Conservation (phyloP, 2,888 invertebrate genomes). For the Zhengitettix transpicula region DNA sequence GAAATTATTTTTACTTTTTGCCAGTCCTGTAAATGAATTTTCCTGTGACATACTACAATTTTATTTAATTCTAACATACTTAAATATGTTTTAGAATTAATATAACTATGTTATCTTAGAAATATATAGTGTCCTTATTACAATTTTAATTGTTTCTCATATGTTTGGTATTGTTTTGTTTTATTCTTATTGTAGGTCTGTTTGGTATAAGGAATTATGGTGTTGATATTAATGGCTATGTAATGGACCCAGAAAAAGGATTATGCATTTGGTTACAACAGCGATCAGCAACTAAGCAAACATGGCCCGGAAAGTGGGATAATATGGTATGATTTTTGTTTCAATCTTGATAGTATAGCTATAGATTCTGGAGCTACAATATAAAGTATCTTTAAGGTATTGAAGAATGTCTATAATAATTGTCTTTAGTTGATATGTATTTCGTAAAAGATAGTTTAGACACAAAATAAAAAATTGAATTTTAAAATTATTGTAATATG, state of each 20-base stretch:
- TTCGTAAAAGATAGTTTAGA: too few species aligned
- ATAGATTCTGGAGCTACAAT: neutral
- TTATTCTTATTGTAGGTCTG: slow-evolving; percentile 31
- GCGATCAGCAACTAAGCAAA: slow-evolving; percentile 78
- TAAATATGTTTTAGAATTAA: neutral
- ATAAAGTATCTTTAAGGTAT: neutral
- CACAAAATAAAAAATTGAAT: too few species aligned
- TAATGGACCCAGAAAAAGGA: slow-evolving; percentile 67
- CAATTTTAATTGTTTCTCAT: neutral
- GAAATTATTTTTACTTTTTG: too few species aligned
- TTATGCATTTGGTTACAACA: slow-evolving; percentile 86
- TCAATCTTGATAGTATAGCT: neutral
- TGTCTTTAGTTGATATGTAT: too few species aligned
- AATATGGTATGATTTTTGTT: slow-evolving; percentile 56
- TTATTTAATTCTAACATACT: neutral
- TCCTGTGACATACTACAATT: neutral
- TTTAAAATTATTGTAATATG: too few species aligned
- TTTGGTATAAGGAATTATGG: slow-evolving; percentile 91
- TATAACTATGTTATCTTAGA: neutral
- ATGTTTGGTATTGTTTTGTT: neutral
- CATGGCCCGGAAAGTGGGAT: slow-evolving; percentile 92
- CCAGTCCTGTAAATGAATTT: too few species aligned
- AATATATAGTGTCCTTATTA: slow-evolving; percentile 3
- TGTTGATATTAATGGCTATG: slow-evolving; percentile 86
- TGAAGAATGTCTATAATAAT: neutral